A percentile compares a stretch with the other conserved stretches of the same genome.
These are phyloP conservation scores for Lepus oiostolus DNA, from an alignment of 2,797 vertebrate genomes.

Conservation along the genomic window DNA sequence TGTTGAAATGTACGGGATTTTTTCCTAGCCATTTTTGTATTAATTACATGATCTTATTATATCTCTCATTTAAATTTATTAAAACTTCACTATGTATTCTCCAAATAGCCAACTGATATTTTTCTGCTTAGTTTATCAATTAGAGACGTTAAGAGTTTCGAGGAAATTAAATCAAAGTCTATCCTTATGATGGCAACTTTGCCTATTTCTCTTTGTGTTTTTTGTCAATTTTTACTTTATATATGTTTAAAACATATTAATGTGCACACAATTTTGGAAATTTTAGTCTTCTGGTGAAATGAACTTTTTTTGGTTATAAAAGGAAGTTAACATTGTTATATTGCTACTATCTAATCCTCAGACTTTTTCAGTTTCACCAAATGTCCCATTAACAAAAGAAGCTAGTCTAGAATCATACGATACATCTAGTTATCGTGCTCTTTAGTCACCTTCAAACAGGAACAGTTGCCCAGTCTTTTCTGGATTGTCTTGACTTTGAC, in stretches of 20 bases:
- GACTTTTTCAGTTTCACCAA: not conserved
- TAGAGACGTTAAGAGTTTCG: not conserved
- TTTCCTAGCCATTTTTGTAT: not conserved
- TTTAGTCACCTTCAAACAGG: not conserved
- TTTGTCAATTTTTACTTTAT: not conserved
- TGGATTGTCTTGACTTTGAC: not conserved
- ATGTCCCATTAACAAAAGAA: not conserved
- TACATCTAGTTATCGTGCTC: not conserved
- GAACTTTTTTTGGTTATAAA: not conserved
- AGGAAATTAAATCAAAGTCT: not conserved
- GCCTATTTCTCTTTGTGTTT: not conserved
- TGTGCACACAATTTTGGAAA: not conserved
- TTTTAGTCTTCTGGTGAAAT: not conserved
- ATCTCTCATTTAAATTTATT: not conserved
- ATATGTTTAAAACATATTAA: not conserved
- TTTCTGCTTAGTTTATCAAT: not conserved
- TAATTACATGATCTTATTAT: not conserved
- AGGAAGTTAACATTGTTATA: not conserved
- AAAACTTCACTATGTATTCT: not conserved
- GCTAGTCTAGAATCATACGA: not conserved
- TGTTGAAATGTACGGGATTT: not conserved
- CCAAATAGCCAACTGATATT: not conserved
- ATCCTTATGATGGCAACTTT: not conserved
- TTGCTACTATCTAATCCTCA: not conserved
- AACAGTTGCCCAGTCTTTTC: not conserved